These are phyloP conservation scores for Tursiops truncatus DNA, from an alignment of 2,113 vertebrate genomes.

Conservation along the genomic window DNA sequence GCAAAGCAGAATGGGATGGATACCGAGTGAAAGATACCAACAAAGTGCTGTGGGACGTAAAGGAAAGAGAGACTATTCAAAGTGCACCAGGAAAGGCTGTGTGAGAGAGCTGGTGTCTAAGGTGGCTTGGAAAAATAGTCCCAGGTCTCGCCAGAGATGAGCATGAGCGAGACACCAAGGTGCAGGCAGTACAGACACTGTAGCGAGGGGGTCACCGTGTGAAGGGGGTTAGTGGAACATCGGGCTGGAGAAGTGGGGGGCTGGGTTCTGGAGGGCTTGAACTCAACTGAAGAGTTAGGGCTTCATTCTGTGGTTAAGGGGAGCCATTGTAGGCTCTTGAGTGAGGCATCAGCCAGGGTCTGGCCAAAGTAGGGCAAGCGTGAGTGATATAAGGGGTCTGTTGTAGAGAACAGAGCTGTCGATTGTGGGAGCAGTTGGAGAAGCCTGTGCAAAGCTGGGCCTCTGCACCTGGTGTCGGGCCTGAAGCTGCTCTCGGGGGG, in stretches of 20 bases:
- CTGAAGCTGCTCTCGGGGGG: background rate
- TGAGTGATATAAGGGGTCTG: background rate
- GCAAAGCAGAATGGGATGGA: background rate
- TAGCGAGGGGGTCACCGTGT: fast-evolving
- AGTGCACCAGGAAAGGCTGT: background rate
- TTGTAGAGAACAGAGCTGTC: background rate
- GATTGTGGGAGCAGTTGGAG: background rate
- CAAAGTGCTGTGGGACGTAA: background rate
- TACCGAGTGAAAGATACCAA: background rate
- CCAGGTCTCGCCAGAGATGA: background rate
- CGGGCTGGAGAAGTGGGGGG: no score
- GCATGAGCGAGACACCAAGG: background rate
- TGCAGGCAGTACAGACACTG: fast-evolving
- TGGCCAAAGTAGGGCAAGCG: background rate
- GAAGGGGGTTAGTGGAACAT: background rate
- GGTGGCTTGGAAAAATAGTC: background rate
- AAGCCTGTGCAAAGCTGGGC: background rate
- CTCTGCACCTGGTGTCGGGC: background rate
- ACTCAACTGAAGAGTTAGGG: background rate
- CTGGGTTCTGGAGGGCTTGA: background rate
- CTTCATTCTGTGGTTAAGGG: background rate
- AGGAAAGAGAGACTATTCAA: background rate
- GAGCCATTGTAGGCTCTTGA: background rate
- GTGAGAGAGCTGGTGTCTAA: background rate
- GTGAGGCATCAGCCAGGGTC: background rate